Percentiles rank a stretch among this genome's conserved stretches.
Evolutionary conservation across 1,140 invertebrate species (phyloP).

Genomic region (Mylabris phalerata): DNA sequence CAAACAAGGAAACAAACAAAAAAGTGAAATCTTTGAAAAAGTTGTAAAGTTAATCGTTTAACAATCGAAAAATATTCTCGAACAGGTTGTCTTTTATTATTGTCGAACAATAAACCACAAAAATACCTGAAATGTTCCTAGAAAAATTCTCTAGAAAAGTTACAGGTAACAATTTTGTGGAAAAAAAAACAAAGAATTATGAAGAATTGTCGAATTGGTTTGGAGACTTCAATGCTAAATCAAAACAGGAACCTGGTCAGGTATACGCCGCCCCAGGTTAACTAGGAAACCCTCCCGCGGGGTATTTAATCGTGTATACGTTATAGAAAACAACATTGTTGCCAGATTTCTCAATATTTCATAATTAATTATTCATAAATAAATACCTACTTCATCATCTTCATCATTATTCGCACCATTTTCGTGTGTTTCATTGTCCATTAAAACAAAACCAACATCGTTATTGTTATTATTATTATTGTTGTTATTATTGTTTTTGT

Average conservation of each 20-base stretch:
- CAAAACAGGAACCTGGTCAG: conserved; percentile 24
- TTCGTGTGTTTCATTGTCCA: conserved; percentile 45
- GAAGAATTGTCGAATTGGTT: background rate
- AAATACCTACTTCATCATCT: conserved; percentile 48
- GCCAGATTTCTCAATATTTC: background rate
- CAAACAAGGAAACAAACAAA: no score
- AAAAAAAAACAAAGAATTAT: background rate
- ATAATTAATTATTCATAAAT: background rate
- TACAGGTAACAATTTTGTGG: background rate
- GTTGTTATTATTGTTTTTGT: conserved; percentile 49
- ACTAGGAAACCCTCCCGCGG: conserved; percentile 34
- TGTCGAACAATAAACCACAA: no score
- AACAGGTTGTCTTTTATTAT: no score
- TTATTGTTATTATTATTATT: conserved; percentile 45
- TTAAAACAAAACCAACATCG: conserved; percentile 53
- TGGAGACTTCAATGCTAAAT: conserved; percentile 13
- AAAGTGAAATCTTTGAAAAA: no score
- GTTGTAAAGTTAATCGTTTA: conserved; percentile 8
- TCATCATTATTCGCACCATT: conserved; percentile 40
- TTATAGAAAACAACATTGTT: background rate
- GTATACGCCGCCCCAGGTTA: conserved; percentile 29
- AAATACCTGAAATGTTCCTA: no score
- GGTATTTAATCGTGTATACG: conserved; percentile 11
- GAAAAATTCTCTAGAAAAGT: no score
- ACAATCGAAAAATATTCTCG: background rate